Base-by-base conservation (phyloP, 1,140 invertebrate species). In the Plodia interpunctella region DNA sequence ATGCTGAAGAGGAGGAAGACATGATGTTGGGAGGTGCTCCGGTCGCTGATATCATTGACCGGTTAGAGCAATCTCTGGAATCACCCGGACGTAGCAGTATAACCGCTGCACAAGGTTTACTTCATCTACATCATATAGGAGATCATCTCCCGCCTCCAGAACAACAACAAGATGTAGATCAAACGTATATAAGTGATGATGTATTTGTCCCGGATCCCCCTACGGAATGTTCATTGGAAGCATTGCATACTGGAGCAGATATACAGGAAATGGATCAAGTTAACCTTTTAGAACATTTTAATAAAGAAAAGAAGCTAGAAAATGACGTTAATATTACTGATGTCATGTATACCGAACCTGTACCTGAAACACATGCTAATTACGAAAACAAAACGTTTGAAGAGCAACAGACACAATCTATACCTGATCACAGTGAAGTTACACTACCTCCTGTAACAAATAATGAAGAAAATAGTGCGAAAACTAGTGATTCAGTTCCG, bases 1-100 rank as follows among this genome's bases (percentile, higher is more conserved):
- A 93, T 62, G 87, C 83, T 28, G 91, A 92, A 53, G 92, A 93
- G 18, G 92, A 93, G 64, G 91, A 93, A 62, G 91, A 92, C 64
- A 91, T 92, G 74, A 65, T 92, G 44, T 66, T 90, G 55, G 77
- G 78, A 44, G 68, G 69, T 53, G 90, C 88, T 49, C 91, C 91
- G 0, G 92, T 92, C 51, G 87, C 90, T 13, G 92, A 93, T 65
- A 92, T 92, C 49, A 91, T 92, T 17, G 88, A 90, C 50, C 67
- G 91, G 44, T 74, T 93, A 38, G 91, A 91, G 63, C 91, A 91
- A 62, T 92, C 92, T 2, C 78, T 90, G 2, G 90, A 88, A 52
- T 90, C 88, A 2, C 90, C 88, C 0, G 85, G 84, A 17, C 80
- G 71, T 19, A 90, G 78, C 63, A 88, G 81, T 67, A 88, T 84